Base-by-base conservation (phyloP, 2,888 invertebrate genomes). In the Pterobdella sp. region DNA sequence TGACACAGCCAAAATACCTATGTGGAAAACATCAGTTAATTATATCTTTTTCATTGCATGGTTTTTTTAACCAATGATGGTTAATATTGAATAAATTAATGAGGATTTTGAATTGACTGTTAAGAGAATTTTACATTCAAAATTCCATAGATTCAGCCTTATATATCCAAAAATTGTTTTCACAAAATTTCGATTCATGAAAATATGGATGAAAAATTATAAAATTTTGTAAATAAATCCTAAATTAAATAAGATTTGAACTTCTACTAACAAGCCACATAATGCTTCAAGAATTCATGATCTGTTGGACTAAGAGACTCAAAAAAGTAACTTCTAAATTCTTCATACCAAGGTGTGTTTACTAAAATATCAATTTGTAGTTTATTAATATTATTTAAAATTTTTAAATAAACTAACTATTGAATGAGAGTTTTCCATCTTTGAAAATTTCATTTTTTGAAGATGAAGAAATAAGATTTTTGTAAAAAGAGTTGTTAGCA, bases 331-430 rank as follows among this genome's bases (percentile, higher is more conserved):
- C 94, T 93, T 79, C 94, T 88, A 92, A 94, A 97, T 14, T 90
- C 88, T 84, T 95, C 94, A 86, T 92, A 97, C 96, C 97, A 97
- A 22, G 93, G 91, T 72, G 92, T 91, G 14, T 89, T 87, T 52
- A 88, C 87, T 82, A n/a, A n/a, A n/a, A n/a, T n/a, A n/a, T n/a
- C 78, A 52, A 80, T 79, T 18, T 73, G 18, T 60, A 68, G 36
- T 29, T 31, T n/a, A 68, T 37, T 26, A 67, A 34, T 67, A 22
- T 35, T 22, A n/a, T 1, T 14, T 14, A 22, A n/a, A 34, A 66
- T 52, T 68, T 49, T 83, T 83, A 75, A 77, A 79, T 80, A 2
- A 83, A 76, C 71, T 82, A 14, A 56, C 60, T 26, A 56, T 56
- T 56, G 60, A 56, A 22, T 22, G 60, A 56, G 3, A 18, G 18